Conservation (phyloP, 2,113 vertebrate genomes). For the Nicator chloris region DNA sequence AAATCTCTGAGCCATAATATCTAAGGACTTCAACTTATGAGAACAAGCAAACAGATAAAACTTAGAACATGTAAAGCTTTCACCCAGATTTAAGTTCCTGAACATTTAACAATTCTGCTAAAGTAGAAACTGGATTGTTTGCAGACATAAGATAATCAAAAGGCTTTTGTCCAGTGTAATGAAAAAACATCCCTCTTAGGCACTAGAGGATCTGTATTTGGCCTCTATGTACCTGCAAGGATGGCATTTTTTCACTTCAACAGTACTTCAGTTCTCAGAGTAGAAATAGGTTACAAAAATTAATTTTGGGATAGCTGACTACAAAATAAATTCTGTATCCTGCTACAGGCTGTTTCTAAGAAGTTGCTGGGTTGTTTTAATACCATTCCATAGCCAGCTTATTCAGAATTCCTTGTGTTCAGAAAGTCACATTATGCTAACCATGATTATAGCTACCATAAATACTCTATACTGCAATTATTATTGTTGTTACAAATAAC, state of each 20-base stretch:
- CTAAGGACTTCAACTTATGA: background rate
- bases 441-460: background rate
- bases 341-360: background rate
- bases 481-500: background rate
- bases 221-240: background rate
- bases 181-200: background rate
- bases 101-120: background rate
- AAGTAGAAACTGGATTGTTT: background rate
- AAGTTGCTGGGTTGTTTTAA: background rate
- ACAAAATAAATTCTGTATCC: background rate
- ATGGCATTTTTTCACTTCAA: background rate
- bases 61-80: background rate
- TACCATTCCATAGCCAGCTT: background rate
- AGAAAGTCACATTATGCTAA: background rate
- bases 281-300: background rate
- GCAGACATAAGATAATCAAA: background rate
- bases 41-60: background rate
- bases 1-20: background rate
- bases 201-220: background rate
- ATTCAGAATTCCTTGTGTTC: background rate
- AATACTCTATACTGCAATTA: background rate
- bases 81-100: background rate
- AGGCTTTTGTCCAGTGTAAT: background rate
- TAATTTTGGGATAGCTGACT: background rate
- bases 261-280: background rate